Percentiles rank a stretch among this genome's conserved stretches.
These are phyloP conservation scores for Macrochelys suwanniensis DNA, from an alignment of 2,797 vertebrate species.

Conservation along the genomic window DNA sequence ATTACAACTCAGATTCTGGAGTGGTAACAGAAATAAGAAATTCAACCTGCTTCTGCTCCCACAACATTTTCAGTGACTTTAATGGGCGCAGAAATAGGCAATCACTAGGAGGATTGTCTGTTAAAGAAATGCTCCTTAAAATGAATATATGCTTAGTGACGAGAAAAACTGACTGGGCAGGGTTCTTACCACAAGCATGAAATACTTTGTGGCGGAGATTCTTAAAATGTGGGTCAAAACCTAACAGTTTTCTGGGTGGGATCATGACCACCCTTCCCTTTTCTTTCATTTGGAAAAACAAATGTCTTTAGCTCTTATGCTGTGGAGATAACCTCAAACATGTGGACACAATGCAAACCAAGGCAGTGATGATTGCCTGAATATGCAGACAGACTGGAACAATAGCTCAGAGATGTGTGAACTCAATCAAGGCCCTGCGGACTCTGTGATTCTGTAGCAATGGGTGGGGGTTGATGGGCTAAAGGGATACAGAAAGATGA, in stretches of 20 bases:
- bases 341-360: background rate
- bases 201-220: background rate
- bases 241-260: accelerated
- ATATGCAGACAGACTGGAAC: background rate
- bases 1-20: background rate
- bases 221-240: background rate
- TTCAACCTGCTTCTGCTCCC: accelerated
- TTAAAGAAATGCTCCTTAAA: background rate
- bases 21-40: background rate
- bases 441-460: background rate
- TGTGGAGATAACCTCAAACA: background rate
- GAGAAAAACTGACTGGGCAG: background rate
- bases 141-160: accelerated
- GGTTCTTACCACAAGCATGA: background rate
- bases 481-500: background rate
- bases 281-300: background rate
- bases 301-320: background rate
- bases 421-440: background rate
- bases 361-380: background rate
- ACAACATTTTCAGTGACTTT: background rate
- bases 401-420: background rate
- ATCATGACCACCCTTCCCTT: background rate
- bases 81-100: background rate
- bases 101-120: background rate
- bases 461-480: accelerated